A percentile compares a stretch with the other conserved stretches of the same genome.
These are phyloP conservation scores for Eilema depressum DNA, from an alignment of 2,888 invertebrate species.

Conservation along the genomic window DNA sequence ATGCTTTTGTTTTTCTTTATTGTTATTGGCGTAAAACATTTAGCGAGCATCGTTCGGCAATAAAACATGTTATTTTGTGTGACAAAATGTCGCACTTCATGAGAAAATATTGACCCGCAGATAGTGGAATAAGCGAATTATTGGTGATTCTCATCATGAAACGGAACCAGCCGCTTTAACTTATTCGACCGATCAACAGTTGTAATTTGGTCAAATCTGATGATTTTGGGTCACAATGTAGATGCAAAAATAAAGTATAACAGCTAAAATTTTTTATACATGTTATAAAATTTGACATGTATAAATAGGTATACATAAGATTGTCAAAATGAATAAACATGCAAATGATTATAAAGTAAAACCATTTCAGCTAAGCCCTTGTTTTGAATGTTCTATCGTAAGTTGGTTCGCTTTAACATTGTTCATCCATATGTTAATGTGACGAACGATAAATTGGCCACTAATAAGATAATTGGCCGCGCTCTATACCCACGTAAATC, in stretches of 20 bases:
- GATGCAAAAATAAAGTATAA: constrained; percentile 33
- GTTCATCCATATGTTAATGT: constrained; percentile 80
- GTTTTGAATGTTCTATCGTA: constrained; percentile 28
- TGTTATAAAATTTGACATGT: background rate
- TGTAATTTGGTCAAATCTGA: constrained; percentile 35
- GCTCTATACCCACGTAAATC: constrained; percentile 83
- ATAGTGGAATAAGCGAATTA: constrained; percentile 85
- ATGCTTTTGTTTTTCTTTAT: constrained; percentile 86
- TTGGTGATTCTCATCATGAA: constrained; percentile 68
- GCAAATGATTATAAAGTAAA: background rate
- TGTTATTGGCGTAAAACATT: constrained; percentile 86
- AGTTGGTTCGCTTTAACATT: constrained; percentile 57
- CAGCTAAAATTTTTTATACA: constrained; percentile 15
- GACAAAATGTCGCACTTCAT: constrained; percentile 85
- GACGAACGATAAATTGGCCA: constrained; percentile 84
- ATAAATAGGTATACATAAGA: background rate
- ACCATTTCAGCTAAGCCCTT: background rate
- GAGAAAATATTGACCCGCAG: constrained; percentile 86
- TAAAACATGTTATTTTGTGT: constrained; percentile 87
- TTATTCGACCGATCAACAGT: constrained; percentile 37
- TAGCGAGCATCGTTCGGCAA: constrained; percentile 76
- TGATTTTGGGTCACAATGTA: constrained; percentile 37
- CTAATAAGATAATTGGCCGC: constrained; percentile 85
- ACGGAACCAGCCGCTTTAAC: constrained; percentile 63
- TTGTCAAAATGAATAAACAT: background rate